Conservation (phyloP, 2,888 invertebrate species). For the Cyclophora punctaria region DNA sequence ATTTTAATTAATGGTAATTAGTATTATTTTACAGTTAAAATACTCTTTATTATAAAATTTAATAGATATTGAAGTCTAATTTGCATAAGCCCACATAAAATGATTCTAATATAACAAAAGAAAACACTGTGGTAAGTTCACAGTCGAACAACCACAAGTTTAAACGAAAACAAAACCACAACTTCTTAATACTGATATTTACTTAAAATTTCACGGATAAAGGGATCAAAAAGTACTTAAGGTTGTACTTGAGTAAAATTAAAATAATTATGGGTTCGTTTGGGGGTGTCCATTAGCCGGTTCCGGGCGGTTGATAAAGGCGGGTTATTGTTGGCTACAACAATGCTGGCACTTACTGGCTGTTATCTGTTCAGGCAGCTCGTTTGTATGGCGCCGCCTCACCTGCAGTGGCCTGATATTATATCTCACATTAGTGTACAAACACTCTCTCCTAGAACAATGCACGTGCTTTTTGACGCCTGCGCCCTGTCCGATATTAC, state of each 20-base stretch:
- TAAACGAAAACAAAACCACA: constrained; percentile 22
- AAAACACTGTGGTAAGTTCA: constrained; percentile 7
- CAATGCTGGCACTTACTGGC: constrained; percentile 54
- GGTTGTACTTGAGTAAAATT: constrained; percentile 50
- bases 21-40: too few species aligned
- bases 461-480: constrained; percentile 9
- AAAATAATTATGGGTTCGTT: constrained; percentile 55
- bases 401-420: constrained; percentile 48
- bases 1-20: not conserved
- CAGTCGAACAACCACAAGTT: constrained; percentile 18
- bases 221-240: constrained; percentile 46
- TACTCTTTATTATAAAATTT: too few species aligned
- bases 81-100: too few species aligned
- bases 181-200: constrained; percentile 34
- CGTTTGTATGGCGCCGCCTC: constrained; percentile 40
- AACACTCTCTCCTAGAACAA: constrained; percentile 13
- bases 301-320: constrained; percentile 42
- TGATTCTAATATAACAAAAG: not conserved
- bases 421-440: constrained; percentile 26
- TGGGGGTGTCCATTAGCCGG: constrained; percentile 52
- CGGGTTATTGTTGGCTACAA: constrained; percentile 56
- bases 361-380: constrained; percentile 59
- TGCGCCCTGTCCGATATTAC: not conserved
- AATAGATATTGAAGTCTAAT: too few species aligned
- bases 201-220: constrained; percentile 34